A percentile compares a stretch with the other conserved stretches of the same genome.
phyloP scores from a whole-genome alignment of 2,888 invertebrate genomes.

The Gerosis bhagava region DNA sequence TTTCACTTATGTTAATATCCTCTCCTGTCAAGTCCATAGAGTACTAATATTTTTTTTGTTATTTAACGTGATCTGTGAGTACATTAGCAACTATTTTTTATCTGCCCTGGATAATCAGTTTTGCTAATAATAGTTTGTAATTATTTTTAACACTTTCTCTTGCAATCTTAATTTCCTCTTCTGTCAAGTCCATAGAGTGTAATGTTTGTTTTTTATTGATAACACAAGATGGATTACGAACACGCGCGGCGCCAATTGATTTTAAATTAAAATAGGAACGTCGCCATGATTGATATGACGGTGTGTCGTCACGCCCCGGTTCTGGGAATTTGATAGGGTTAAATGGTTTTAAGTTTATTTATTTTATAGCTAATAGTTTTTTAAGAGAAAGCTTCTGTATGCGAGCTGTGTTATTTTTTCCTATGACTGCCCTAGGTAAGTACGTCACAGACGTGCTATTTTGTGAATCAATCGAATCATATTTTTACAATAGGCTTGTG shows the following conservation, averaged over 20 bases:
- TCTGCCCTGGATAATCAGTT: too few relatives aligned
- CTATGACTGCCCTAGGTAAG: too few relatives aligned
- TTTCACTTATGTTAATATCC: slow-evolving; percentile 30
- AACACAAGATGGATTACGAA: slow-evolving; percentile 71
- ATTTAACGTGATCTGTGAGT: too few relatives aligned
- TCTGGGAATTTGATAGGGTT: slow-evolving; percentile 63
- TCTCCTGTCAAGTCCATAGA: slow-evolving; percentile 21
- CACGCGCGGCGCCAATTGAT: slow-evolving; percentile 78
- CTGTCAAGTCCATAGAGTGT: slow-evolving; percentile 20
- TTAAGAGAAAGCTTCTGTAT: too few relatives aligned
- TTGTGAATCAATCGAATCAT: too few relatives aligned
- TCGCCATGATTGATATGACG: slow-evolving; percentile 62
- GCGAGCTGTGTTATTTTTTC: too few relatives aligned
- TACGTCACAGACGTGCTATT: too few relatives aligned
- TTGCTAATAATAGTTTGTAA: too few relatives aligned
- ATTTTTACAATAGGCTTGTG: too few relatives aligned
- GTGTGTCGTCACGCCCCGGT: slow-evolving; percentile 63
- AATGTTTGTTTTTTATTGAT: slow-evolving; percentile 49
- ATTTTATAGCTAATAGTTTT: not conserved
- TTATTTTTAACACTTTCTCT: slow-evolving; percentile 9
- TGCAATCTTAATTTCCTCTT: slow-evolving; percentile 29
- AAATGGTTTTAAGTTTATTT: slow-evolving; percentile 40
- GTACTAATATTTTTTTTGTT: slow-evolving; percentile 35
- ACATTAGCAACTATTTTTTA: too few relatives aligned
- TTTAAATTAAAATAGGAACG: slow-evolving; percentile 66